Evolutionary conservation across 1,140 invertebrate species (phyloP).

Genomic region (Centruroides sculpturatus): DNA sequence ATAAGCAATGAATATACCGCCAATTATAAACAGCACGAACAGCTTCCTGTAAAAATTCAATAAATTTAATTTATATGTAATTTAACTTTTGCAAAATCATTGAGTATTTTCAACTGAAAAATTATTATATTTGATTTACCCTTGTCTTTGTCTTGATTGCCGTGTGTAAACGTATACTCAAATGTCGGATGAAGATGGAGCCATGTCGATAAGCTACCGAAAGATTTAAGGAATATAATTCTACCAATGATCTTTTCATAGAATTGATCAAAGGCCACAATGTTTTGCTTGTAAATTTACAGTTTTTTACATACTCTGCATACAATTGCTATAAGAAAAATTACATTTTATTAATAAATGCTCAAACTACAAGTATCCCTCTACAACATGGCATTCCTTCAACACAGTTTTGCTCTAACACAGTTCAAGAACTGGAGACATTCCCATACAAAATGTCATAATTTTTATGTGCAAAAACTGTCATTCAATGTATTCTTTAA

Average conservation of each 20-base stretch:
- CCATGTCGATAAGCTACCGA: slow-evolving; percentile 74
- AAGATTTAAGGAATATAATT: slow-evolving; percentile 73
- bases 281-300: slow-evolving; percentile 78
- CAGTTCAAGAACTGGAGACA: too few species aligned
- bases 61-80: too few species aligned
- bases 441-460: too few species aligned
- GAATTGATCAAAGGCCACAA: slow-evolving; percentile 86
- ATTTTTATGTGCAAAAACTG: too few species aligned
- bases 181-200: slow-evolving; percentile 89
- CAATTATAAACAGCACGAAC: slow-evolving; percentile 93
- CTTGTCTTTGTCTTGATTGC: slow-evolving; percentile 82
- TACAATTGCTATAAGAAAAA: slow-evolving; percentile 60
- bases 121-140: slow-evolving; percentile 7
- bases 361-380: too few species aligned
- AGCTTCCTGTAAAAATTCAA: slow-evolving; percentile 29
- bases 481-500: too few species aligned
- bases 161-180: slow-evolving; percentile 91
- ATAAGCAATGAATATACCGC: slow-evolving; percentile 87
- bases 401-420: too few species aligned
- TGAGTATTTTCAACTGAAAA: too few species aligned
- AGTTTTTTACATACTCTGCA: slow-evolving; percentile 81
- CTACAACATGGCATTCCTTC: too few species aligned
- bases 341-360: too few species aligned
- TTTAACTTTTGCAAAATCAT: too few species aligned
- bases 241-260: slow-evolving; percentile 82